Evolutionary conservation across 2,888 invertebrate species (phyloP), one percentile per base, ranked within the genome.

Genomic region (Myathropa florea): DNA sequence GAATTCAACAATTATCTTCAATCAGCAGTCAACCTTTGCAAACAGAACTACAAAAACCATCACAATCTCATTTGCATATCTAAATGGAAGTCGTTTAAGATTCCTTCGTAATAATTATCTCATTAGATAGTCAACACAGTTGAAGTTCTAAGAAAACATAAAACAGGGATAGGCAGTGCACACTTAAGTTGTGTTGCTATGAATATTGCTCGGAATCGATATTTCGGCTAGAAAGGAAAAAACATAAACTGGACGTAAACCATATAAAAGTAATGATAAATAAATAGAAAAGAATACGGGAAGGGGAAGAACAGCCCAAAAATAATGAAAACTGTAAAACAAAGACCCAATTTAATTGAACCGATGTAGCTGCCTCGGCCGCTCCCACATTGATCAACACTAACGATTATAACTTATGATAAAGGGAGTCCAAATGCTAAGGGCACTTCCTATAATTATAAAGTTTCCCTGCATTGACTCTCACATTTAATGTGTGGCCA

Each of bases 331-430:
- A 64, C 26, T 60, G 70, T 71, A 33, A 80, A 71, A 76, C 71
- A 80, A 80, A 36, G 59, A 33, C 28, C 23, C 59, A 84, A 30
- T 68, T 65, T 60, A 84, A 84, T 75, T 75, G 65, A 80, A 26
- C 72, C 67, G 61, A 36, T 60, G 60, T 30, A 12, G 59, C 26
- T 33, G 63, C 57, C 28, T 7, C 12, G 24, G 77, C 78, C 78
- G 57, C 84, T 72, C 80, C 84, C 84, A 76, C 67, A 81, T 79
- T 79, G 79, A 83, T 83, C 59, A 75, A 79, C 83, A 75, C 79
- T 75, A 83, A 72, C 84, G 80, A 84, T 84, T 84, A 84, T 59
- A 84, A 84, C 55, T 67, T 59, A 67, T 84, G 75, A 63, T 68
- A 80, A 60, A 46, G 61, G 46, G 76, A 63, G 67, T 65, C 76